A percentile compares a stretch with the other conserved stretches of the same genome.
Conservation (phyloP, 1,140 invertebrate genomes). For the Heliothis virescens region DNA sequence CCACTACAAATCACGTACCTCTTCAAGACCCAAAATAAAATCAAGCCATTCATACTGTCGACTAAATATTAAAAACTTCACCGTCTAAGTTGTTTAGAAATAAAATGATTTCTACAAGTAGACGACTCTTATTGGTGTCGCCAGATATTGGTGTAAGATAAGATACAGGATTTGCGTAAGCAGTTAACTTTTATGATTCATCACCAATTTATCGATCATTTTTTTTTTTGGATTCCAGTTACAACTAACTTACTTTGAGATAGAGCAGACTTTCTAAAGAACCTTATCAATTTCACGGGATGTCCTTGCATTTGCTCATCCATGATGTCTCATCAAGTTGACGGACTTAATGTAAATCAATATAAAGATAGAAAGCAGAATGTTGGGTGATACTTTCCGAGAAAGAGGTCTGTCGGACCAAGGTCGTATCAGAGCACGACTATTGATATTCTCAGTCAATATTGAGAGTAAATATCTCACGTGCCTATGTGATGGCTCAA, state of each 20-base stretch:
- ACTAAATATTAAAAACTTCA: background rate
- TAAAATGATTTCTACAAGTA: background rate
- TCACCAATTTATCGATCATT: background rate
- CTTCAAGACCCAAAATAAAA: slow-evolving; percentile 12
- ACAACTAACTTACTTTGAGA: background rate
- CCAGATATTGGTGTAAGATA: background rate
- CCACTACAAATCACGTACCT: slow-evolving; percentile 26
- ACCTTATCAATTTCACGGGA: slow-evolving; percentile 11
- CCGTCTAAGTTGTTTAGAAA: background rate
- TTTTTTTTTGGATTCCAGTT: background rate
- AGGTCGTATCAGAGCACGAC: slow-evolving; percentile 63
- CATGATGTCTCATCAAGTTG: background rate
- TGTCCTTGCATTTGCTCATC: background rate
- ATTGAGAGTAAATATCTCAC: slow-evolving; percentile 83
- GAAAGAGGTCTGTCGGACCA: slow-evolving; percentile 59
- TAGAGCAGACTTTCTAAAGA: background rate
- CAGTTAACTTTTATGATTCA: slow-evolving; percentile 18
- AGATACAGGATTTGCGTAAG: background rate
- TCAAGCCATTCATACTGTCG: background rate
- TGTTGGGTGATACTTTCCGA: slow-evolving; percentile 48
- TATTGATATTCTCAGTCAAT: slow-evolving; percentile 82
- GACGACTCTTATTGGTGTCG: background rate
- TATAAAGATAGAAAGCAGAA: slow-evolving; percentile 26
- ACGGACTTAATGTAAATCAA: background rate
- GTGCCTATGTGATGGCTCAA: slow-evolving; percentile 76